These are phyloP conservation scores for Xylota segnis DNA, from an alignment of 2,888 invertebrate species.

Conservation along the genomic window DNA sequence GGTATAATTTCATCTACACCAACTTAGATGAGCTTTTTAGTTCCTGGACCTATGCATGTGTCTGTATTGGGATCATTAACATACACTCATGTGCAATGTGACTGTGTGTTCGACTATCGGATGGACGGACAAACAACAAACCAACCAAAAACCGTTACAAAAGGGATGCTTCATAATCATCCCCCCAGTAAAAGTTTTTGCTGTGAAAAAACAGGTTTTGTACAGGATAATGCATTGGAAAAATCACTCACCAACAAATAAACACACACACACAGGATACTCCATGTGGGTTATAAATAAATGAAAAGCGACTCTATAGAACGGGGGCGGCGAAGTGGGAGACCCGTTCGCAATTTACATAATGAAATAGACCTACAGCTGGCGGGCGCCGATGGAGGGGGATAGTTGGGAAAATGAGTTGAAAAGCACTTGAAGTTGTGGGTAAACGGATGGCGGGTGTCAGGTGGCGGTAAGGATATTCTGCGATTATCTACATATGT, in stretches of 20 bases:
- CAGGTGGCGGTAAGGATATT: background rate
- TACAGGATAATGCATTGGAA: conserved; percentile 75
- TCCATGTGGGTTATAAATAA: conserved; percentile 74
- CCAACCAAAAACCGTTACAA: conserved; percentile 77
- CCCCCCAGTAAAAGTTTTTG: conserved; percentile 43
- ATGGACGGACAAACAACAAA: conserved; percentile 71
- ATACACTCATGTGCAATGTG: conserved; percentile 29
- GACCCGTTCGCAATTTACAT: conserved; percentile 66
- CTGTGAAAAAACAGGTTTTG: conserved; percentile 67
- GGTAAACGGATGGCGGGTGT: conserved; percentile 2
- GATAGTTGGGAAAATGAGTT: conserved; percentile 72
- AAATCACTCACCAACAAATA: conserved; percentile 61
- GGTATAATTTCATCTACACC: conserved; percentile 76
- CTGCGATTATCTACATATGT: conserved; percentile 73
- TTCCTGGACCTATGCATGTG: conserved; percentile 48
- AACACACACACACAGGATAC: conserved; percentile 10
- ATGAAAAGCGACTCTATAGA: conserved; percentile 54
- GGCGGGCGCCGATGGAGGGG: conserved; percentile 24
- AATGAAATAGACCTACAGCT: conserved; percentile 68
- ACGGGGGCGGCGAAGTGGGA: conserved; percentile 28
- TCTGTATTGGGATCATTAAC: conserved; percentile 70
- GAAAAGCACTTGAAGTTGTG: conserved; percentile 66
- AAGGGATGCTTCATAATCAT: conserved; percentile 72
- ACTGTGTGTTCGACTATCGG: conserved; percentile 43
- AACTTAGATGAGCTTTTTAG: conserved; percentile 77